phyloP scores from a whole-genome alignment of 2,888 invertebrate genomes.

The Drosophila diplacantha region DNA sequence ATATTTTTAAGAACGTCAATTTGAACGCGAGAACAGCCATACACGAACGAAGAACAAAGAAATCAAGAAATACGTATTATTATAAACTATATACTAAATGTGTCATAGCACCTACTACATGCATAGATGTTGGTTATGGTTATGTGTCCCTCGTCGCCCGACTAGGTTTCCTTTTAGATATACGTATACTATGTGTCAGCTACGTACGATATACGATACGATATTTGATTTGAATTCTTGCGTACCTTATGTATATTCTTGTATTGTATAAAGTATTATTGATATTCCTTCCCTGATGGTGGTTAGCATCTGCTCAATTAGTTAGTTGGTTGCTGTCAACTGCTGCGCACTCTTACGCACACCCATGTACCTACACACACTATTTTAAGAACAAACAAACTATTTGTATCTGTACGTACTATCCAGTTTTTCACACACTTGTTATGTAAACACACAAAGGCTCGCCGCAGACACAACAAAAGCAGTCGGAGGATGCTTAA shows the following conservation, averaged over 20 bases:
- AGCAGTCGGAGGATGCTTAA: slow-evolving; percentile 1
- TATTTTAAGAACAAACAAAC: slow-evolving; percentile 53
- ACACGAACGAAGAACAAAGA: slow-evolving; percentile 33
- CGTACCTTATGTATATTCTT: slow-evolving; percentile 38
- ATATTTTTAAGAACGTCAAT: slow-evolving; percentile 53
- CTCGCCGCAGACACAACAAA: slow-evolving; percentile 2
- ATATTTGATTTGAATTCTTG: slow-evolving; percentile 31
- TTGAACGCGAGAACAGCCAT: slow-evolving; percentile 52
- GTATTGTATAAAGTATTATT: slow-evolving; percentile 56
- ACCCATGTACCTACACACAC: slow-evolving; percentile 56
- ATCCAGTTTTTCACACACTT: slow-evolving; percentile 50
- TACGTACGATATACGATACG: slow-evolving; percentile 18
- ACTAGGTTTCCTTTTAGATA: slow-evolving; percentile 41
- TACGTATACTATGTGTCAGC: not conserved
- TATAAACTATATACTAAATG: slow-evolving; percentile 49
- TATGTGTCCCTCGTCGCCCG: slow-evolving; percentile 25
- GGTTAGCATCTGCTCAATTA: slow-evolving; percentile 66
- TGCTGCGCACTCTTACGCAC: slow-evolving; percentile 53
- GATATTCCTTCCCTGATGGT: slow-evolving; percentile 38
- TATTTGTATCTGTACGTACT: slow-evolving; percentile 32
- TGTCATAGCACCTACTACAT: slow-evolving; percentile 50
- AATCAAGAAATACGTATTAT: slow-evolving; percentile 56
- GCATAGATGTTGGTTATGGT: slow-evolving; percentile 15
- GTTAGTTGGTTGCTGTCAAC: slow-evolving; percentile 42
- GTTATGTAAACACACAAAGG: slow-evolving; percentile 59